These are phyloP conservation scores for Tipula vernalis DNA, from an alignment of 2,888 invertebrate genomes.

Conservation along the genomic window DNA sequence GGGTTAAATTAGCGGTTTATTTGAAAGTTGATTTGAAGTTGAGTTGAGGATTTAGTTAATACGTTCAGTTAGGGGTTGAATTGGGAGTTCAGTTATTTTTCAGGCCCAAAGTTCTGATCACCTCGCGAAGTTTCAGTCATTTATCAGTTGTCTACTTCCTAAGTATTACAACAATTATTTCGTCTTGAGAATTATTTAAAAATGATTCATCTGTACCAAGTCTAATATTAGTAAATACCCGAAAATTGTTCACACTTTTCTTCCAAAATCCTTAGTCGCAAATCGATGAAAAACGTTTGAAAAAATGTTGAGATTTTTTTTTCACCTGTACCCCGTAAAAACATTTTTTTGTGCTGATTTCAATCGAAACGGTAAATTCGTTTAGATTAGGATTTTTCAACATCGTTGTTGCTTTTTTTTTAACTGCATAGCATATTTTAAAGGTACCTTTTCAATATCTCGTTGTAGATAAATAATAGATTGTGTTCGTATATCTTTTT, in stretches of 20 bases:
- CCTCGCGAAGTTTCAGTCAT: too few species aligned
- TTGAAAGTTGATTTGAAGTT: too few species aligned
- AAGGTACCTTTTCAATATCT: neutral
- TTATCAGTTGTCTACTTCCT: too few species aligned
- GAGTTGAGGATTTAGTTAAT: too few species aligned
- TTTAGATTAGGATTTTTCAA: neutral
- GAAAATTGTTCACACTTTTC: neutral
- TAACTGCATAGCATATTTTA: neutral
- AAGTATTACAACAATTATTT: too few species aligned
- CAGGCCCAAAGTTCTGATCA: too few species aligned
- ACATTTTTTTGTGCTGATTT: neutral
- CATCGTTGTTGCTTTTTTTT: neutral
- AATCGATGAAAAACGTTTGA: neutral
- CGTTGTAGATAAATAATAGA: neutral
- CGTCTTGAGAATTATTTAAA: too few species aligned
- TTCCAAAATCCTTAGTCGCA: neutral
- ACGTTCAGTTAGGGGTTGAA: too few species aligned
- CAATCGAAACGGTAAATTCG: neutral
- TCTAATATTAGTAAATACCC: too few species aligned
- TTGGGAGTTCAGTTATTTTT: too few species aligned
- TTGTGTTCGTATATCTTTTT: neutral
- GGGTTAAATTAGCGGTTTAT: too few species aligned
- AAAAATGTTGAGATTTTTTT: neutral
- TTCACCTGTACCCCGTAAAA: neutral
- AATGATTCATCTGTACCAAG: too few species aligned